phyloP scores from a whole-genome alignment of 2,888 invertebrate species.

The Oxyscelio sp. region DNA sequence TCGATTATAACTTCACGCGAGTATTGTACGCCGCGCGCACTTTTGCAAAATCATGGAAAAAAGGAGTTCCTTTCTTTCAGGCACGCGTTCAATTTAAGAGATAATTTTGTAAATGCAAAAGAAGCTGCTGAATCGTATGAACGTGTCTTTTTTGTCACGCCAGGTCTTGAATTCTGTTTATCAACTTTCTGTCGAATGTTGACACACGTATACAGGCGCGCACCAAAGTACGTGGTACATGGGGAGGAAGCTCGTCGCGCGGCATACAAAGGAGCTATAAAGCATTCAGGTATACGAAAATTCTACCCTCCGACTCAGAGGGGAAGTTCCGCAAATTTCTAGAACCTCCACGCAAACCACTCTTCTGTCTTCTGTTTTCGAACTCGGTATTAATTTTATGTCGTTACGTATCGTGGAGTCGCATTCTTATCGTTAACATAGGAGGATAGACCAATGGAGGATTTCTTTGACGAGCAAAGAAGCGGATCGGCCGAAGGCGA shows the following conservation, averaged over 20 bases:
- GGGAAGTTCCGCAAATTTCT: constrained; percentile 32
- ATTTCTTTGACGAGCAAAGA: constrained; percentile 56
- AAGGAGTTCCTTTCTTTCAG: too few species aligned
- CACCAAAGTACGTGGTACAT: constrained; percentile 49
- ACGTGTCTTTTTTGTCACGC: not conserved
- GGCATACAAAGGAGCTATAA: constrained; percentile 79
- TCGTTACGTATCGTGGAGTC: constrained; percentile 52
- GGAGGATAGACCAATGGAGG: constrained; percentile 69
- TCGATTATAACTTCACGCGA: constrained; percentile 33
- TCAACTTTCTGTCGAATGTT: constrained; percentile 59
- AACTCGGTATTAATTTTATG: constrained; percentile 53
- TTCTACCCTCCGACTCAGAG: constrained; percentile 26
- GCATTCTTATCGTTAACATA: constrained; percentile 66
- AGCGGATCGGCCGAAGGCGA: constrained; percentile 64
- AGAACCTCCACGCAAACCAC: constrained; percentile 25
- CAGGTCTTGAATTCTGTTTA: constrained; percentile 51
- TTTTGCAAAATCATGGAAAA: constrained; percentile 16
- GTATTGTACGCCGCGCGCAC: too few species aligned
- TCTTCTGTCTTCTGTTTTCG: constrained; percentile 30
- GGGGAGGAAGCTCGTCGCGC: constrained; percentile 63
- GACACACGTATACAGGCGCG: constrained; percentile 27
- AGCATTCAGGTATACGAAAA: constrained; percentile 73
- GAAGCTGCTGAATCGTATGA: constrained; percentile 6
- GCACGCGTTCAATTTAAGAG: constrained; percentile 14
- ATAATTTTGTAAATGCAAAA: constrained; percentile 31